phyloP scores from a whole-genome alignment of 2,888 invertebrate genomes.

The Diaprepes abbreviatus region DNA sequence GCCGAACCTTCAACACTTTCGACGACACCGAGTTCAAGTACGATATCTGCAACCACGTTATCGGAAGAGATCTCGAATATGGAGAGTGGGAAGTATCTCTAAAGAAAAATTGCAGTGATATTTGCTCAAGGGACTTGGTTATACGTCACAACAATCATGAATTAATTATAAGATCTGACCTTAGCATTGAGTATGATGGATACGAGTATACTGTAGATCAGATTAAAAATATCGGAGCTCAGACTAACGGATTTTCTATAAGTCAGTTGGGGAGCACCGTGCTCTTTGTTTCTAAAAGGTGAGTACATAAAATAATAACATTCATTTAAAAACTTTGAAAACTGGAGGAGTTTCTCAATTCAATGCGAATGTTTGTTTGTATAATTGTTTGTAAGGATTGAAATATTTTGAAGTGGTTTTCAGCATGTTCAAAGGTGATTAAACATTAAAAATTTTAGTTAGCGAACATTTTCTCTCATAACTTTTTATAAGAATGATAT shows the following conservation, averaged over 20 bases:
- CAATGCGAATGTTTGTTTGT: no score
- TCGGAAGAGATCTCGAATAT: slow-evolving; percentile 78
- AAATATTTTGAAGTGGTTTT: no score
- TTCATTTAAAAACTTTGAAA: no score
- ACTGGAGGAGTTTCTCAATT: no score
- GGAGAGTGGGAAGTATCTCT: slow-evolving; percentile 79
- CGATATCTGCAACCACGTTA: slow-evolving; percentile 85
- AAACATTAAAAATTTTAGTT: no score
- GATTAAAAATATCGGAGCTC: slow-evolving; percentile 74
- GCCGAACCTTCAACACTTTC: slow-evolving; percentile 84
- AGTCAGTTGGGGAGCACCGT: slow-evolving; percentile 79
- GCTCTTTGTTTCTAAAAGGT: slow-evolving; percentile 75
- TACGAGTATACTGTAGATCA: slow-evolving; percentile 74
- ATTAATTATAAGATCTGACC: slow-evolving; percentile 74
- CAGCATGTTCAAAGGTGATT: no score
- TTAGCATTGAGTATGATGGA: slow-evolving; percentile 78
- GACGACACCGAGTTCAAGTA: slow-evolving; percentile 84
- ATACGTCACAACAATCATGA: slow-evolving; percentile 74
- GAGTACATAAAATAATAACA: not conserved
- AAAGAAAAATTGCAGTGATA: slow-evolving; percentile 74
- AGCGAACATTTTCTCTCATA: no score
- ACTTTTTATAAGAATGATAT: no score
- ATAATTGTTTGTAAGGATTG: no score
- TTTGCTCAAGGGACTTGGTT: slow-evolving; percentile 75
- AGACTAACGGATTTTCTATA: slow-evolving; percentile 76